Conservation (phyloP, 2,797 vertebrate genomes). For the Brotula barbata region DNA sequence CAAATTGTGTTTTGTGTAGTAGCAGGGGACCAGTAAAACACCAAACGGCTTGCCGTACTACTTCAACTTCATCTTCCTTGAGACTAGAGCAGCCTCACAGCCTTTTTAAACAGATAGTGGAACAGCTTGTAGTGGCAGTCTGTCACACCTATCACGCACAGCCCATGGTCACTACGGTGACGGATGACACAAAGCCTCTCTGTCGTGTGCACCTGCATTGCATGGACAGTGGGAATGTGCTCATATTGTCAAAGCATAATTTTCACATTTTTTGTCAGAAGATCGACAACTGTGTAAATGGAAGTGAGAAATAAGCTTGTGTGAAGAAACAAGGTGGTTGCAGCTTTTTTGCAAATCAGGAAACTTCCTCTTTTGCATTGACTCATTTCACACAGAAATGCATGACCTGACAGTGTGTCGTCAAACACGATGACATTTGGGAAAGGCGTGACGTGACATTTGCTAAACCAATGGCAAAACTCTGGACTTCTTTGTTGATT, state of each 20-base stretch:
- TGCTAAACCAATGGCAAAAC: no score
- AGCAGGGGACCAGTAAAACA: no score
- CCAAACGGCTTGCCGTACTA: no score
- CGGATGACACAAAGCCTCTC: not conserved
- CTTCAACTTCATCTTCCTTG: not conserved
- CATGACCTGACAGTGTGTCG: not conserved
- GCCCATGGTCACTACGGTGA: not conserved
- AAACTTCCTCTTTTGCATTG: constrained; percentile 38
- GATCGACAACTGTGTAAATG: constrained; percentile 27
- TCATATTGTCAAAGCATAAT: constrained; percentile 20
- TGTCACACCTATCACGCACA: not conserved
- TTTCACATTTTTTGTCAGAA: constrained; percentile 14
- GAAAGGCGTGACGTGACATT: no score
- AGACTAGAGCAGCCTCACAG: constrained; percentile 10
- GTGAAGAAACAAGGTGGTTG: constrained; percentile 19
- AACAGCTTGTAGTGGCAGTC: not conserved
- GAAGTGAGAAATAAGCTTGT: constrained; percentile 43
- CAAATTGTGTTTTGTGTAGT: no score
- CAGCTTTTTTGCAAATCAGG: constrained; percentile 5
- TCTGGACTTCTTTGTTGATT: no score
- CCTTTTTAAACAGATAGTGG: no score
- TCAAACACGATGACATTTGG: not conserved
- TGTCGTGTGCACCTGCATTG: not conserved
- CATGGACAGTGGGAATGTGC: no score
- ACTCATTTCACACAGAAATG: not conserved